These are phyloP conservation scores for Netelia melanura DNA, from an alignment of 2,888 invertebrate genomes.

Conservation along the genomic window DNA sequence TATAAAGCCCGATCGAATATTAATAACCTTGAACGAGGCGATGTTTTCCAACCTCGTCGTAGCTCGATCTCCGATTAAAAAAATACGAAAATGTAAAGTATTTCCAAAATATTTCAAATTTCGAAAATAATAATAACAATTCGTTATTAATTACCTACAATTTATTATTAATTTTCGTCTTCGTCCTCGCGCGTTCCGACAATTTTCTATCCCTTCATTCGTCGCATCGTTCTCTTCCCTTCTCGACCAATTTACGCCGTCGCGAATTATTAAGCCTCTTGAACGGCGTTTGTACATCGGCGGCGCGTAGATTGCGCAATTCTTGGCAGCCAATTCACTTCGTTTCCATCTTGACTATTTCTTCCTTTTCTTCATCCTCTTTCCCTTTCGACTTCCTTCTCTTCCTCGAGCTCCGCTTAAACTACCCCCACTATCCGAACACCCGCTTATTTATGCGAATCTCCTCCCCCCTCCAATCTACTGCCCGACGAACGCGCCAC, in stretches of 20 bases:
- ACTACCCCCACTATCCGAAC: constrained; percentile 44
- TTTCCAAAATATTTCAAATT: too few species aligned
- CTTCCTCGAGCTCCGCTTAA: constrained; percentile 28
- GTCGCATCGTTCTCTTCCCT: neutral
- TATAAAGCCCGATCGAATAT: too few species aligned
- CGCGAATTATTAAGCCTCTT: neutral
- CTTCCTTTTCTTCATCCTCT: constrained; percentile 13
- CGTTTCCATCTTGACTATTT: constrained; percentile 21
- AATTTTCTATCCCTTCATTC: neutral
- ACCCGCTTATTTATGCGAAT: constrained; percentile 55
- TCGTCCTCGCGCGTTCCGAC: too few species aligned
- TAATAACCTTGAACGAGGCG: too few species aligned
- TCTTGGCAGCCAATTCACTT: constrained; percentile 61
- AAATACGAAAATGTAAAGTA: too few species aligned
- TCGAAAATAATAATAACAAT: too few species aligned
- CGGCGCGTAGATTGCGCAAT: constrained; percentile 64
- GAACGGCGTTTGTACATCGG: neutral
- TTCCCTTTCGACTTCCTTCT: neutral
- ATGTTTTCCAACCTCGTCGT: too few species aligned
- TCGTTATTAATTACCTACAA: too few species aligned
- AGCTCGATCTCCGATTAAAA: too few species aligned
- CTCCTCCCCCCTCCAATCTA: neutral
- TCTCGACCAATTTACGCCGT: neutral
- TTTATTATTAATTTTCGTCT: too few species aligned
- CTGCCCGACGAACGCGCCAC: neutral